Percentiles rank a stretch among this genome's conserved stretches.
Evolutionary conservation across 2,113 vertebrate genomes (phyloP).

Genomic region (Arizona elegans): DNA sequence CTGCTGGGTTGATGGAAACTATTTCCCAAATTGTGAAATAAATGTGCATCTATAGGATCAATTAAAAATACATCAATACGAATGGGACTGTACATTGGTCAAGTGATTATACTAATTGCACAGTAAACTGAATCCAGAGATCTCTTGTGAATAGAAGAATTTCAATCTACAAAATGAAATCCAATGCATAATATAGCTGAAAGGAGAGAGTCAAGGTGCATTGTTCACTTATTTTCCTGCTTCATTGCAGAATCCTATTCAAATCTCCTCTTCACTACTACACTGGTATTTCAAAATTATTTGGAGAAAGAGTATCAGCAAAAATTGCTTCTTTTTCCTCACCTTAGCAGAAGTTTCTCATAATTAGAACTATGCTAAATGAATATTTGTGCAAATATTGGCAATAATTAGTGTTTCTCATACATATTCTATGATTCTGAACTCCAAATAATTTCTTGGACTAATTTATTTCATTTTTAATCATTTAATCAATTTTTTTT

Average conservation of each 20-base stretch:
- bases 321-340: neutral
- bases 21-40: neutral
- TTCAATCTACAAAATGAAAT: neutral
- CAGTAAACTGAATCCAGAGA: neutral
- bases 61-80: neutral
- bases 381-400: neutral
- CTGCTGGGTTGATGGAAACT: neutral
- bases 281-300: neutral
- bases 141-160: neutral
- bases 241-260: neutral
- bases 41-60: neutral
- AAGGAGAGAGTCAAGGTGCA: neutral
- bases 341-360: neutral
- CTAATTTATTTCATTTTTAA: neutral
- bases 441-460: neutral
- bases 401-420: neutral
- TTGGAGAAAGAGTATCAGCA: neutral
- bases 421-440: neutral
- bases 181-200: neutral
- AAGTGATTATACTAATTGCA: neutral
- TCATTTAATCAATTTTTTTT: neutral
- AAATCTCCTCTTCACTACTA: neutral
- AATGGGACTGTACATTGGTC: neutral
- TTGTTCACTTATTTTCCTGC: neutral
- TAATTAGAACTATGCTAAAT: neutral